Conservation (phyloP, 2,888 invertebrate species). For the Bembecia ichneumoniformis region DNA sequence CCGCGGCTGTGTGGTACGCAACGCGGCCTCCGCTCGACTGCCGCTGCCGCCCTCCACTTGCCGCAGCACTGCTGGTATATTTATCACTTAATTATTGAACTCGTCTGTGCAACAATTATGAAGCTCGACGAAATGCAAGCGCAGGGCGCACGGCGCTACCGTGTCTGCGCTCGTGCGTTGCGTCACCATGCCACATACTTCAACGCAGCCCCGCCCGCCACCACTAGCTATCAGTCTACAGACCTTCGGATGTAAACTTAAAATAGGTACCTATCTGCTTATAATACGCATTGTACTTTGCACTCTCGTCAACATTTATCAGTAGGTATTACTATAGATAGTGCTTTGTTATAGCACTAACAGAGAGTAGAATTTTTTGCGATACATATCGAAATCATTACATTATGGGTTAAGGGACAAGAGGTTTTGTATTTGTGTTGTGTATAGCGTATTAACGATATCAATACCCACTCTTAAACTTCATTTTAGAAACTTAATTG, state of each 20-base stretch:
- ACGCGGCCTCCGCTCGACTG: constrained; percentile 66
- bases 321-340: too few relatives aligned
- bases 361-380: too few relatives aligned
- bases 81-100: constrained; percentile 71
- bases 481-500: too few relatives aligned
- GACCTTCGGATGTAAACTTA: constrained; percentile 57
- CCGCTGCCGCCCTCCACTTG: constrained; percentile 64
- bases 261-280: constrained; percentile 27
- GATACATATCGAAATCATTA: too few relatives aligned
- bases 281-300: not conserved
- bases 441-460: too few relatives aligned
- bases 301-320: not conserved
- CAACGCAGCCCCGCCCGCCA: constrained; percentile 16
- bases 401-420: too few relatives aligned
- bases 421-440: too few relatives aligned
- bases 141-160: constrained; percentile 49
- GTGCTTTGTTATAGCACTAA: too few relatives aligned
- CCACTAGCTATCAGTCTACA: constrained; percentile 13
- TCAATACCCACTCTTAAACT: too few relatives aligned
- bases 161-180: constrained; percentile 45
- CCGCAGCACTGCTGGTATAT: constrained; percentile 58
- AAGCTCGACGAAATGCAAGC: constrained; percentile 45
- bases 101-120: constrained; percentile 67
- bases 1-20: constrained; percentile 57
- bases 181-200: constrained; percentile 3